Base-by-base conservation (phyloP, 2,888 invertebrate genomes). In the Cataglyphis altisquamis region DNA sequence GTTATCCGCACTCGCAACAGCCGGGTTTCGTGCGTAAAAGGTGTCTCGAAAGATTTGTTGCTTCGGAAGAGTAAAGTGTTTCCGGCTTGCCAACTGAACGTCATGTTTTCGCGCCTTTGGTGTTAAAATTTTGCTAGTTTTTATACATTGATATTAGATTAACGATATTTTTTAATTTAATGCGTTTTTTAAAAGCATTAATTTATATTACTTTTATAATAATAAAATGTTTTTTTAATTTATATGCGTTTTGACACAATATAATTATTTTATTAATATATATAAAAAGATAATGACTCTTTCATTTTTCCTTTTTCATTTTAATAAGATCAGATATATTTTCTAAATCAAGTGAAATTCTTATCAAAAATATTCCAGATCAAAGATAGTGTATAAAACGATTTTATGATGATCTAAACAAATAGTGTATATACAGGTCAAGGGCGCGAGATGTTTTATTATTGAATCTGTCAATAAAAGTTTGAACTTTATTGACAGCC, bases 31-130 rank as follows among this genome's bases (percentile, higher is more conserved):
- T 64, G 83, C 84, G 82, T 88, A 86, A 88, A 84, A 84, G 80
- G 73, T 88, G 77, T 88, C 86, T 62, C 80, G 75, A 81, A 77
- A 88, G 88, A 88, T 88, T 88, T 88, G 81, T 88, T 86, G 83
- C 70, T 82, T 84, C 80, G 87, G 88, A 87, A 88, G 78, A 70
- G 78, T 55, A 70, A 88, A 88, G 73, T 86, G 74, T 83, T 88
- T 88, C 88, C 88, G 84, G 74, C 63, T 89, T 83, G 66, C 75
- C 84, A 84, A 85, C 84, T 80, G 73, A 80, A 62, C 67, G 62
- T 74, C 70, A 68, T 75, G 72, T 84, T 88, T 77, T 86, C 84
- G 83, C 74, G 83, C 84, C 64, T 88, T 86, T 60, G 60, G 63
- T 45, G n/a, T 68, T 52, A 45, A 10, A 57, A 10, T 68, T 29